These are phyloP conservation scores for Trachelus iudaicus DNA, from an alignment of 2,888 invertebrate species.

Conservation along the genomic window DNA sequence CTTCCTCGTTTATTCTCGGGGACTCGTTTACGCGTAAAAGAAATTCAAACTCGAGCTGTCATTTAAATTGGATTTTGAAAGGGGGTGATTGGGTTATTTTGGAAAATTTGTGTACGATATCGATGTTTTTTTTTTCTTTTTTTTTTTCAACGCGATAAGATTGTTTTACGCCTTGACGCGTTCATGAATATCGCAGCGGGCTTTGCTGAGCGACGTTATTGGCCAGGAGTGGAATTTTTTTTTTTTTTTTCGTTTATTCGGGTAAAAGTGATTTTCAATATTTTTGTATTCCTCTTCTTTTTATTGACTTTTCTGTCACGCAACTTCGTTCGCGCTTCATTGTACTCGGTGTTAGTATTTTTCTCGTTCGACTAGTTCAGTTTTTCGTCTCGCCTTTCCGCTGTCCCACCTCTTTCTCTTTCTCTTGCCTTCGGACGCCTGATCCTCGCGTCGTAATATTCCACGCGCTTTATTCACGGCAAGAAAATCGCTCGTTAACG, in stretches of 20 bases:
- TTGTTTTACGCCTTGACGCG: too few relatives aligned
- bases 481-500: too few relatives aligned
- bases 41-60: too few relatives aligned
- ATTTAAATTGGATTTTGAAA: too few relatives aligned
- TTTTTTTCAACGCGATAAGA: background rate
- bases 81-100: too few relatives aligned
- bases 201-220: background rate
- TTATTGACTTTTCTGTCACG: background rate
- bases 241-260: background rate
- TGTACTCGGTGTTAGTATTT: background rate
- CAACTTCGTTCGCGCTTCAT: background rate
- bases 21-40: too few relatives aligned
- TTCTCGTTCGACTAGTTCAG: background rate
- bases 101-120: too few relatives aligned
- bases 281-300: slow-evolving; percentile 8
- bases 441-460: too few relatives aligned
- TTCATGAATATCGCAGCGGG: background rate
- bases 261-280: slow-evolving; percentile 23
- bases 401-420: background rate
- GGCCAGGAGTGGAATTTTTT: background rate
- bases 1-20: too few relatives aligned
- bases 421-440: background rate
- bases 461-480: background rate
- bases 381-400: background rate
- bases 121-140: background rate